These are phyloP conservation scores for Pogonocichla stellata DNA, from an alignment of 2,113 vertebrate species.

Conservation along the genomic window DNA sequence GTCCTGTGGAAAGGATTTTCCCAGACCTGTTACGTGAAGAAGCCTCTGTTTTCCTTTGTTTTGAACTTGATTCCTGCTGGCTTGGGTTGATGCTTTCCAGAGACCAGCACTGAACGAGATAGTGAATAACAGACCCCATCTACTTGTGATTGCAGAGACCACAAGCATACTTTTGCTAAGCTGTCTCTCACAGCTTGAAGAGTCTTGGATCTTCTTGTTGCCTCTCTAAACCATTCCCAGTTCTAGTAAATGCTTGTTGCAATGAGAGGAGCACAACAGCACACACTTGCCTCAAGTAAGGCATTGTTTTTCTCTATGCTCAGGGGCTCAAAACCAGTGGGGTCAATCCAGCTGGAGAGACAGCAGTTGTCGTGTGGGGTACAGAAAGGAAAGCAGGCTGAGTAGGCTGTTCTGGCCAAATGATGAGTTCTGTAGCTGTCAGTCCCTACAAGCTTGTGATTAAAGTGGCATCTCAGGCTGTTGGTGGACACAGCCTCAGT, in stretches of 20 bases:
- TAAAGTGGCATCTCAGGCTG: neutral
- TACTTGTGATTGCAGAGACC: neutral
- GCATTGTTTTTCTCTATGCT: neutral
- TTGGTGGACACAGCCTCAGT: neutral
- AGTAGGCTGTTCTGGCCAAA: neutral
- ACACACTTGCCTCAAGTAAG: neutral
- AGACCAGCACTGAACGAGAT: fast-evolving
- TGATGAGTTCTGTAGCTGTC: neutral
- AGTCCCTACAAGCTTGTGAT: neutral
- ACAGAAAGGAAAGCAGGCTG: neutral
- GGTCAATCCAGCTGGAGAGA: neutral
- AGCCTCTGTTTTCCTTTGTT: neutral
- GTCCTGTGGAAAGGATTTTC: neutral
- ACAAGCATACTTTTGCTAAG: neutral
- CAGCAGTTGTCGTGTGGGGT: neutral
- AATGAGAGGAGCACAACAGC: neutral
- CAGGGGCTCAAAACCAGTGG: neutral
- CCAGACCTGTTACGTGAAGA: neutral
- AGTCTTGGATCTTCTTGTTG: neutral
- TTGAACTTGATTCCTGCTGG: neutral
- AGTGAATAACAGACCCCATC: neutral
- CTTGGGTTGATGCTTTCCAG: neutral
- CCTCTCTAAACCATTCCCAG: neutral
- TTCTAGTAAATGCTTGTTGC: neutral
- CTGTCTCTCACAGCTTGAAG: neutral